Evolutionary conservation across 2,888 invertebrate species (phyloP), one percentile per base, ranked within the genome.

Genomic region (Meta bourneti): DNA sequence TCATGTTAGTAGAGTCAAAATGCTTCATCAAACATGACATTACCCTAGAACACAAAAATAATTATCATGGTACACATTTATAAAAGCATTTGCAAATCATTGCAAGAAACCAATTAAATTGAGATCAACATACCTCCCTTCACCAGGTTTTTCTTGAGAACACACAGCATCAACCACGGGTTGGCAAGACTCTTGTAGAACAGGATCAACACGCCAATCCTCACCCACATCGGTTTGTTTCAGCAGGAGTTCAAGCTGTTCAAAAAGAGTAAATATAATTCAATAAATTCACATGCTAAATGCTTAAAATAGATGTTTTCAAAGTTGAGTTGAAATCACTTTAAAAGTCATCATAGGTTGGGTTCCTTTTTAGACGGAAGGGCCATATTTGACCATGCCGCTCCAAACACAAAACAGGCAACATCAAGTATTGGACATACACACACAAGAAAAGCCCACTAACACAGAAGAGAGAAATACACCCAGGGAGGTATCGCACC

Each of bases 1-100:
- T 97, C 98, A 99, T 99, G 74, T 96, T 96, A 89, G 96, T 96
- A 1, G 97, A 97, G 71, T 97, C 98, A 81, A 99, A 96, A 94
- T 98, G 97, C 94, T 98, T 98, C 97, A 99, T 98, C 61, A 99
- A 96, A 94, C 99, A 99, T 34, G 97, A 97, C 96, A 99, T 97
- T 0, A 99, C 97, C 94, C 96, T 96, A 94, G 79, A 93, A 94
- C 81, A 13, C 71, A 83, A 9, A 61, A 61, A 61, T 61, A 61
- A 7, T 61, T 61, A 34, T 34, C 34, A 2, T 5, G 16, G 61
- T 61, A 7, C 16, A 61, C 61, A 34, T 61, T 8, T 16, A n/a
- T 19, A 72, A 72, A 2, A 20, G 6, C 72, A 72, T 4, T 8
- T n/a, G n/a, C 19, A n/a, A 20, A 20, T n/a, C 72, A 72, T 1